These are phyloP conservation scores for Caerostris darwini DNA, from an alignment of 1,140 invertebrate genomes.

Conservation along the genomic window DNA sequence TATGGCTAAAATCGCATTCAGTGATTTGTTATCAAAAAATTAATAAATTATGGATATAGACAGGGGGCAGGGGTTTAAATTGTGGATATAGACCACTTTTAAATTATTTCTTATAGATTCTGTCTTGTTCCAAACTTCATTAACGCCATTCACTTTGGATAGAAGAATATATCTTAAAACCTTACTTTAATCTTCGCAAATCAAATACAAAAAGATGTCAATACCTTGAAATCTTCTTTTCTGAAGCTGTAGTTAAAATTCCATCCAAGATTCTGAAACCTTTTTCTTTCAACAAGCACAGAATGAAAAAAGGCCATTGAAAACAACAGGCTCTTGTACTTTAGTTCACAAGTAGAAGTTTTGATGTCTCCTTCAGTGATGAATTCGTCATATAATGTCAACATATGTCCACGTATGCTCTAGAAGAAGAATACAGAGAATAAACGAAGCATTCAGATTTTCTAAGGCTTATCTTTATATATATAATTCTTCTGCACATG, in stretches of 20 bases:
- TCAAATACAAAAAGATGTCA: conserved; percentile 7
- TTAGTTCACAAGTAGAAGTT: conserved; percentile 80
- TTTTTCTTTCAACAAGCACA: conserved; percentile 82
- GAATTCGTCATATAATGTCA: conserved; percentile 22
- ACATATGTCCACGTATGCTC: conserved; percentile 46
- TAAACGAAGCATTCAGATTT: too few relatives aligned
- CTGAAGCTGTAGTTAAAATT: conserved; percentile 88
- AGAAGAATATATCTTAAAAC: too few relatives aligned
- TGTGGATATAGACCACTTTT: too few relatives aligned
- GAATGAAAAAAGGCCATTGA: conserved; percentile 83
- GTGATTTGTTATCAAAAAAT: too few relatives aligned
- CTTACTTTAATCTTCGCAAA: background rate
- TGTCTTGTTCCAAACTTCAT: too few relatives aligned
- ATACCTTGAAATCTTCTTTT: conserved; percentile 93
- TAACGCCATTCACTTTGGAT: too few relatives aligned
- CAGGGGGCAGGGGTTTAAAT: too few relatives aligned
- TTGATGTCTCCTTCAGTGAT: background rate
- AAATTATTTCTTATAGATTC: too few relatives aligned
- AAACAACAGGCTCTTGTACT: conserved; percentile 83
- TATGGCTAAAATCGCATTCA: too few relatives aligned
- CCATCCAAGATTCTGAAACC: conserved; percentile 84
- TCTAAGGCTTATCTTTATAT: too few relatives aligned
- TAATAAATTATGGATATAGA: too few relatives aligned
- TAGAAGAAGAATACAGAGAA: conserved; percentile 1
- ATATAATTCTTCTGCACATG: too few relatives aligned